Conservation (phyloP, 2,113 vertebrate genomes). For the Halichoeres trimaculatus region DNA sequence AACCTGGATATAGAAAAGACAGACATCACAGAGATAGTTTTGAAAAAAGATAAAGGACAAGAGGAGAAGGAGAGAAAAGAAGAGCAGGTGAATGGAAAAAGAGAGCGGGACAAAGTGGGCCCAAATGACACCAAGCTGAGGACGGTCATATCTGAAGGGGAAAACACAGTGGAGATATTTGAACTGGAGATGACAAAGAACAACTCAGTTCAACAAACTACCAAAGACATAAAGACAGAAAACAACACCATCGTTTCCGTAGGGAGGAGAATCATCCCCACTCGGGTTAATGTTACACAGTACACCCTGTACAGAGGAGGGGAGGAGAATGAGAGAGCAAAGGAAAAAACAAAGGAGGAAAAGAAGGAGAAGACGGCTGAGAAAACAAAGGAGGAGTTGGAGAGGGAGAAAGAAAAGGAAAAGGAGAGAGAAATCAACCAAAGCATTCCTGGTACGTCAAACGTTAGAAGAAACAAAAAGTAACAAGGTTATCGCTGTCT, state of each 20-base stretch:
- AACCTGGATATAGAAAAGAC: slow-evolving; percentile 41
- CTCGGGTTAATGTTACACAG: slow-evolving; percentile 65
- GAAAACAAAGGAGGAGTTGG: slow-evolving; percentile 51
- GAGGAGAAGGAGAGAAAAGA: slow-evolving; percentile 72
- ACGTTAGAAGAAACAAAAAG: not conserved
- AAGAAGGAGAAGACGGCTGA: slow-evolving; percentile 25
- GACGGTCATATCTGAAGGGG: slow-evolving; percentile 38
- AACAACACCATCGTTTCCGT: slow-evolving; percentile 48
- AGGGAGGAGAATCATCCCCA: slow-evolving; percentile 41
- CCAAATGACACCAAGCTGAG: slow-evolving; percentile 74
- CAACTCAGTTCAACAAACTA: slow-evolving; percentile 49
- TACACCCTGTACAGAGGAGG: slow-evolving; percentile 65
- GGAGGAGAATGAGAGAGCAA: slow-evolving; percentile 40
- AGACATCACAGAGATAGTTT: slow-evolving; percentile 40
- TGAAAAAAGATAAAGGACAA: slow-evolving; percentile 75
- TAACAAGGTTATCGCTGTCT: not conserved
- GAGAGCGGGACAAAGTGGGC: slow-evolving; percentile 58
- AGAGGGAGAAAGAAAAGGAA: slow-evolving; percentile 59
- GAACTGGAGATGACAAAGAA: slow-evolving; percentile 66
- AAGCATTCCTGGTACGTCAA: slow-evolving; percentile 70
- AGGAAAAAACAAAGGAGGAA: slow-evolving; percentile 44
- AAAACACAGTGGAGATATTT: slow-evolving; percentile 65
- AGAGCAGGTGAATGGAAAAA: slow-evolving; percentile 71
- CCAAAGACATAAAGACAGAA: slow-evolving; percentile 48
- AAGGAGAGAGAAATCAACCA: slow-evolving; percentile 75